Base-by-base conservation (phyloP, 2,797 vertebrate genomes). In the Limosa lapponica region DNA sequence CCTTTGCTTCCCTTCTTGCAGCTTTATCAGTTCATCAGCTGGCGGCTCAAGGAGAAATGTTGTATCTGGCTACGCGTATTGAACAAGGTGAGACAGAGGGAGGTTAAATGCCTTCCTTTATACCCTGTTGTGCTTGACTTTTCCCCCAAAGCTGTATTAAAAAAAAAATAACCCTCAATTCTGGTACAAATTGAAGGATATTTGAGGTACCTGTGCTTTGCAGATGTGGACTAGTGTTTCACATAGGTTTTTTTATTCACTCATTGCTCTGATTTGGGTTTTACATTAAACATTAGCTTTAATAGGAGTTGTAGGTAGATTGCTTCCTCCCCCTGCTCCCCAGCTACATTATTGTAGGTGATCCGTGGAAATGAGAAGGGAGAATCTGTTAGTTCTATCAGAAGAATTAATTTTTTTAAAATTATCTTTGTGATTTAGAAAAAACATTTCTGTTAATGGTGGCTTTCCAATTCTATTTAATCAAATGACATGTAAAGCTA, bases 1-100 rank as follows among this genome's bases (percentile, higher is more conserved):
- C 4, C 78, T 91, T 91, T 88, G 10, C 25, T 64, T 83, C 8
- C 74, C 9, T 88, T 93, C 43, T 96, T 97, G 71, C 97, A 99
- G 99, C 99, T 92, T 94, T 99, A 77, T 99, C 99, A 44, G 99
- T 99, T 91, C 99, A 99, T 97, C 99, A 99, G 96, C 96, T 99
- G 89, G 99, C 99, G 94, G 99, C 99, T 34, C 99, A 99, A 92
- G 99, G 99, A 57, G 99, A 99, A 97, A 99, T 99, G 99, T 98
- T 99, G 4, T 99, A 99, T 96, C 98, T 99, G 93, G 99, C 99
- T 48, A 99, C 99, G 37, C 99, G 99, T 90, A 99, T 99, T 91
- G 99, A 99, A 97, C 99, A 99, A 99, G 99, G 99, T 99, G 94
- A 95, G 96, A 41, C 55, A 87, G 27, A 64, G 10, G 18, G 20